A percentile compares a stretch with the other conserved stretches of the same genome.
Evolutionary conservation across 2,113 vertebrate genomes (phyloP).

Genomic region (Mustelus asterias): DNA sequence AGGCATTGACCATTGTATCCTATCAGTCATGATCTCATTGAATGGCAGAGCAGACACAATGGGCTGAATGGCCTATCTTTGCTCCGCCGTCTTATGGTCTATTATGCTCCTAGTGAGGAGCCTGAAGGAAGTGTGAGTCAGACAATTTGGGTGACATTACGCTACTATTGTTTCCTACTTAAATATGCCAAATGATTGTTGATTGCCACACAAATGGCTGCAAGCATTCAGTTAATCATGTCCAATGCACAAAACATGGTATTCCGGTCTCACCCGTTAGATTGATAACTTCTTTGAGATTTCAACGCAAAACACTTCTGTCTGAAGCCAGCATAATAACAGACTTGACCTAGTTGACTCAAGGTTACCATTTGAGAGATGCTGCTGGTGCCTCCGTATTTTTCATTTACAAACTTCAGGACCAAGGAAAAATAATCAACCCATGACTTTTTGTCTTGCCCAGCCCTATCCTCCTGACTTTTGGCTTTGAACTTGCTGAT

Average conservation of each 20-base stretch:
- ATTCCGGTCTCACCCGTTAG: background rate
- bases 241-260: background rate
- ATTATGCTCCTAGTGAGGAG: background rate
- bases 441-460: background rate
- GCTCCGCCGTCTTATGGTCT: too few species aligned
- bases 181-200: background rate
- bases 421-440: background rate
- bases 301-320: background rate
- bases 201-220: background rate
- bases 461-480: background rate
- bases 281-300: background rate
- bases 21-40: too few species aligned
- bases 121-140: background rate
- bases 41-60: too few species aligned
- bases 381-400: too few species aligned
- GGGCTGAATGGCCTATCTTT: too few species aligned
- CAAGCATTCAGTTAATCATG: background rate
- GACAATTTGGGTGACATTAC: background rate
- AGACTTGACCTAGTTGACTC: background rate
- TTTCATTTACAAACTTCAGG: background rate
- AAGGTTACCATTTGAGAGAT: background rate
- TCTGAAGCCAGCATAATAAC: background rate
- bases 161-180: background rate
- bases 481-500: background rate
- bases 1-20: too few species aligned